These are phyloP conservation scores for Drosophila athabasca DNA, from an alignment of 1,140 invertebrate genomes.

Conservation along the genomic window DNA sequence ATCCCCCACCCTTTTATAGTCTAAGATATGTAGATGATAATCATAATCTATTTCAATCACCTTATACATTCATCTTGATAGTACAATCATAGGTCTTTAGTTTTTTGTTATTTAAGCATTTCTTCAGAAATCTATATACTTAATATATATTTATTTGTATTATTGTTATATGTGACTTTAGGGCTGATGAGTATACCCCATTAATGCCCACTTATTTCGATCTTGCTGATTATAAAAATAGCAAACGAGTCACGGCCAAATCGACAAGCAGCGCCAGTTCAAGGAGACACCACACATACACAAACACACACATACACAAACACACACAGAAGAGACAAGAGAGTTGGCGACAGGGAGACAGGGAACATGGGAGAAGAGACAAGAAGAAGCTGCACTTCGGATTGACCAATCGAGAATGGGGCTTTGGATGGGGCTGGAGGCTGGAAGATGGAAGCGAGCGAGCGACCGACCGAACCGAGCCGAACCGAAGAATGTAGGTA, in stretches of 20 bases:
- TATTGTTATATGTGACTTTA: too few species aligned
- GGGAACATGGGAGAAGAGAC: neutral
- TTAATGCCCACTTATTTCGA: constrained; percentile 34
- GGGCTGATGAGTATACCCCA: constrained; percentile 17
- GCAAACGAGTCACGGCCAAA: constrained; percentile 77
- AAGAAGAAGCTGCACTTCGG: constrained; percentile 14
- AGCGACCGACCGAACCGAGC: neutral
- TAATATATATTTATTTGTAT: too few species aligned
- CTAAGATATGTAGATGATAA: too few species aligned
- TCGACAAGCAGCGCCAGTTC: constrained; percentile 55
- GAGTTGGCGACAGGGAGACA: too few species aligned
- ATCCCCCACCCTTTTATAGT: too few species aligned
- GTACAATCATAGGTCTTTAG: too few species aligned
- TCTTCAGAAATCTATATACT: neutral
- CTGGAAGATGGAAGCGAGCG: too few species aligned
- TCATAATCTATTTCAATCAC: too few species aligned
- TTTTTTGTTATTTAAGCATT: too few species aligned
- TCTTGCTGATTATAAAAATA: constrained; percentile 72
- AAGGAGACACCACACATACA: constrained; percentile 38
- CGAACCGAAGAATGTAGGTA: constrained; percentile 56
- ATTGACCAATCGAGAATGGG: constrained; percentile 39
- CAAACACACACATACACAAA: constrained; percentile 17
- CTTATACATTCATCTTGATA: too few species aligned
- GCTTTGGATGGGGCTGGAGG: neutral
- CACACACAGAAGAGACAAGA: neutral